Evolutionary conservation across 2,888 invertebrate species (phyloP).

Genomic region (Corythucha ciliata): DNA sequence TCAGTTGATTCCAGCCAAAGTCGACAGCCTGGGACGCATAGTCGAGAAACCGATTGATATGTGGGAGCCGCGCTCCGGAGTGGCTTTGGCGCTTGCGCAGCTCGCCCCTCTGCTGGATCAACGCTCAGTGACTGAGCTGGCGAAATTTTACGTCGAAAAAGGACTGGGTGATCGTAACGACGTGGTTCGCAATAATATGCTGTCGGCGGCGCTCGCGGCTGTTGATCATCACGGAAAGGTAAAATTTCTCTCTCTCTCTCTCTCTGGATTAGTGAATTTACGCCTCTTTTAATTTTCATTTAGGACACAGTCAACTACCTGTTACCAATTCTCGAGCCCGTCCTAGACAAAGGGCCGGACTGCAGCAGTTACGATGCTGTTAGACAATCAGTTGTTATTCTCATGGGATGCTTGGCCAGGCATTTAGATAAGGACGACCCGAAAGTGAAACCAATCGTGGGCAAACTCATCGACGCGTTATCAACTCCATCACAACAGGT

Average conservation of each 20-base stretch:
- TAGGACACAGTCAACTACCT: conserved; percentile 61
- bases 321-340: conserved; percentile 85
- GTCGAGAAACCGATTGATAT: conserved; percentile 76
- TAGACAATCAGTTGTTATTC: conserved; percentile 89
- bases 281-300: conserved; percentile 28
- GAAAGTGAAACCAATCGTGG: conserved; percentile 87
- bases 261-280: too few species aligned
- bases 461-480: conserved; percentile 77
- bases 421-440: conserved; percentile 86
- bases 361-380: conserved; percentile 84
- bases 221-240: conserved; percentile 90
- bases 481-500: conserved; percentile 94
- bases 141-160: conserved; percentile 74
- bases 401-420: conserved; percentile 94
- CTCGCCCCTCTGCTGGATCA: conserved; percentile 64
- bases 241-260: conserved; percentile 34
- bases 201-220: conserved; percentile 82
- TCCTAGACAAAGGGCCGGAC: conserved; percentile 86
- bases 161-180: conserved; percentile 77
- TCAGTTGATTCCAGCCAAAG: conserved; percentile 68
- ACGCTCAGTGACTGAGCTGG: conserved; percentile 57
- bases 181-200: conserved; percentile 73
- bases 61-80: conserved; percentile 84
- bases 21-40: conserved; percentile 87
- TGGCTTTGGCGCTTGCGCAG: conserved; percentile 70